These are phyloP conservation scores for Oscheius sp. DNA, from an alignment of 2,888 invertebrate genomes.

Conservation along the genomic window DNA sequence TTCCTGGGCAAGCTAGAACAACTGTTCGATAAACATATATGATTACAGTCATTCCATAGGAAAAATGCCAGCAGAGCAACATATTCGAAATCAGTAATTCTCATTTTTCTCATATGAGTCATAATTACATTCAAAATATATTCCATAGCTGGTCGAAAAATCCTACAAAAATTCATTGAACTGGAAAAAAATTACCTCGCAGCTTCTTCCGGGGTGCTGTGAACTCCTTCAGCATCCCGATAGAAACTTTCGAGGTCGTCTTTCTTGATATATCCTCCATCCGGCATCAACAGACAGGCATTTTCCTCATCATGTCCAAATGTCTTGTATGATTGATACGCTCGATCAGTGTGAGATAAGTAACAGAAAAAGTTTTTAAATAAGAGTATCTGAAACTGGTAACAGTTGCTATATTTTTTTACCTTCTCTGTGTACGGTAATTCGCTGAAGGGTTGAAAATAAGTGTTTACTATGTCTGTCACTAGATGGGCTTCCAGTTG, in stretches of 20 bases:
- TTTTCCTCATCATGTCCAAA: slow-evolving; percentile 58
- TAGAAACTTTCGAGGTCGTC: slow-evolving; percentile 62
- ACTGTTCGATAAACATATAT: background rate
- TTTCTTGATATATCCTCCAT: slow-evolving; percentile 62
- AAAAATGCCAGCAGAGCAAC: slow-evolving; percentile 61
- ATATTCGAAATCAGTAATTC: slow-evolving; percentile 59
- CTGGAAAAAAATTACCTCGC: slow-evolving; percentile 46
- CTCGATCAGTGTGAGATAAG: slow-evolving; percentile 64
- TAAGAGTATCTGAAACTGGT: slow-evolving; percentile 46
- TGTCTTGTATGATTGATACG: slow-evolving; percentile 60
- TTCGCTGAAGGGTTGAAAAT: slow-evolving; percentile 60
- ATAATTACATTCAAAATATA: slow-evolving; percentile 65
- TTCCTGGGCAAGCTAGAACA: slow-evolving; percentile 26
- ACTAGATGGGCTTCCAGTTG: slow-evolving; percentile 63
- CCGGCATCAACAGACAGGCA: slow-evolving; percentile 64
- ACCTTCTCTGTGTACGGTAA: slow-evolving; percentile 55
- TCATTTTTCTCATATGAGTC: slow-evolving; percentile 60
- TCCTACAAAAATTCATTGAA: slow-evolving; percentile 40
- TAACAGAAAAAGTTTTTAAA: slow-evolving; percentile 66
- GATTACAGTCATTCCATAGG: slow-evolving; percentile 64
- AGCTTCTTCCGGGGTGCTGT: slow-evolving; percentile 56
- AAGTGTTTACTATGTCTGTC: slow-evolving; percentile 64
- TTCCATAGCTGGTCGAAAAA: slow-evolving; percentile 62
- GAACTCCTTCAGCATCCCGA: slow-evolving; percentile 55
- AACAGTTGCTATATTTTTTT: background rate